Evolutionary conservation across 2,113 vertebrate genomes (phyloP).

Genomic region (Jaculus jaculus): DNA sequence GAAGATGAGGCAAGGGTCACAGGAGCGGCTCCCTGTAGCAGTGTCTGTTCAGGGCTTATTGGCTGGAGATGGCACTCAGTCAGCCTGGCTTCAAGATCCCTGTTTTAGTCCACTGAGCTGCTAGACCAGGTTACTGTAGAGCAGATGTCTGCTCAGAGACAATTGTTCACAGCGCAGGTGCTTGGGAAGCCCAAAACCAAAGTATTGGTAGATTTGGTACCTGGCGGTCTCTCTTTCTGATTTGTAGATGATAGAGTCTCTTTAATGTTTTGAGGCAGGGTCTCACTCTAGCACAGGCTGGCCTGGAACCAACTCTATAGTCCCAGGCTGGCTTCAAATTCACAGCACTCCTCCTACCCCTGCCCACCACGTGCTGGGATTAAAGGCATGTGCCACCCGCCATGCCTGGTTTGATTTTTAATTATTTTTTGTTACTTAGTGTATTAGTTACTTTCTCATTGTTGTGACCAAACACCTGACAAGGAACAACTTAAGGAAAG

Average conservation of each 20-base stretch:
- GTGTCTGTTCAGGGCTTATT: background rate
- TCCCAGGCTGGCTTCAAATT: background rate
- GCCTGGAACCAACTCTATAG: background rate
- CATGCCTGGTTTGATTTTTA: too few relatives aligned
- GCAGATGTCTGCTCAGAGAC: background rate
- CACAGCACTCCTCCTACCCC: background rate
- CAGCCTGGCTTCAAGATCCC: background rate
- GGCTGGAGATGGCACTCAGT: background rate
- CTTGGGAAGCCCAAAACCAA: background rate
- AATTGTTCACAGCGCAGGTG: background rate
- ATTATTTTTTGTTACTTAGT: too few relatives aligned
- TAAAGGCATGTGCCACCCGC: background rate
- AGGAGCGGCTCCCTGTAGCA: too few relatives aligned
- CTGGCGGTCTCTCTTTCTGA: background rate
- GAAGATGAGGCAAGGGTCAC: background rate
- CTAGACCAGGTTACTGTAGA: background rate
- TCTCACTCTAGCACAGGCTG: background rate
- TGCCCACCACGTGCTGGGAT: background rate
- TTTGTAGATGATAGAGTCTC: background rate
- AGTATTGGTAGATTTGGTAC: background rate
- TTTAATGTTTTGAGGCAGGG: background rate
- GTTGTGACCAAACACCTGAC: too few relatives aligned
- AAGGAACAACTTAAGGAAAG: too few relatives aligned
- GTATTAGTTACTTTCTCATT: too few relatives aligned
- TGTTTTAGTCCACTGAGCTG: background rate